These are phyloP conservation scores for Chaitophorus viminalis DNA, from an alignment of 2,888 invertebrate species.

Conservation along the genomic window DNA sequence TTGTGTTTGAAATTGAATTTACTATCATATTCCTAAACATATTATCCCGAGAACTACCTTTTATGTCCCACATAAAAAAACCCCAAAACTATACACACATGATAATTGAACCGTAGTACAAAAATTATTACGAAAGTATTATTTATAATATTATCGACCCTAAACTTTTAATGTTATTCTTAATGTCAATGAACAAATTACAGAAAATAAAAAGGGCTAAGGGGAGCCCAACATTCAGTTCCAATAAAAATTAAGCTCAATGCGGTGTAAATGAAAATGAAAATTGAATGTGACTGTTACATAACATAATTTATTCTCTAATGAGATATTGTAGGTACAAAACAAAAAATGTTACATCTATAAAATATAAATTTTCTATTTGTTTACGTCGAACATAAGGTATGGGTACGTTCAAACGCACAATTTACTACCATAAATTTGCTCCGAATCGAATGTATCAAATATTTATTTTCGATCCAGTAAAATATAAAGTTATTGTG, in stretches of 20 bases:
- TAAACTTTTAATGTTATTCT: not conserved
- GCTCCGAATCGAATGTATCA: constrained; percentile 11
- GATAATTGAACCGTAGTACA: too few species aligned
- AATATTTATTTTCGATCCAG: constrained; percentile 19
- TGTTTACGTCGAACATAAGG: not conserved
- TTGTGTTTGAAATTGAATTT: too few species aligned
- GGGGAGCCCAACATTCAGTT: too few species aligned
- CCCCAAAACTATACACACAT: too few species aligned
- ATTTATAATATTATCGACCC: not conserved
- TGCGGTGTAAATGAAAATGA: not conserved
- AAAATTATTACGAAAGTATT: too few species aligned
- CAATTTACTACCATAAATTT: constrained; percentile 17
- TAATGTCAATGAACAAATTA: not conserved
- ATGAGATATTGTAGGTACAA: not conserved
- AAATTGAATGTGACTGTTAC: not conserved
- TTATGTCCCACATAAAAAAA: too few species aligned
- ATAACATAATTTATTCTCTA: not conserved
- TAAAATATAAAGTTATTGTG: not conserved
- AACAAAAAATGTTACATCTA: not conserved
- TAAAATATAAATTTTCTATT: constrained; percentile 40
- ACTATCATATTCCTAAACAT: too few species aligned
- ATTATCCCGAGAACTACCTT: too few species aligned
- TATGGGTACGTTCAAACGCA: not conserved
- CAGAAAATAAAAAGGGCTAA: not conserved
- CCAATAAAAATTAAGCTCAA: too few species aligned